These are phyloP conservation scores for Diceros bicornis DNA, from an alignment of 2,797 vertebrate genomes.

Conservation along the genomic window DNA sequence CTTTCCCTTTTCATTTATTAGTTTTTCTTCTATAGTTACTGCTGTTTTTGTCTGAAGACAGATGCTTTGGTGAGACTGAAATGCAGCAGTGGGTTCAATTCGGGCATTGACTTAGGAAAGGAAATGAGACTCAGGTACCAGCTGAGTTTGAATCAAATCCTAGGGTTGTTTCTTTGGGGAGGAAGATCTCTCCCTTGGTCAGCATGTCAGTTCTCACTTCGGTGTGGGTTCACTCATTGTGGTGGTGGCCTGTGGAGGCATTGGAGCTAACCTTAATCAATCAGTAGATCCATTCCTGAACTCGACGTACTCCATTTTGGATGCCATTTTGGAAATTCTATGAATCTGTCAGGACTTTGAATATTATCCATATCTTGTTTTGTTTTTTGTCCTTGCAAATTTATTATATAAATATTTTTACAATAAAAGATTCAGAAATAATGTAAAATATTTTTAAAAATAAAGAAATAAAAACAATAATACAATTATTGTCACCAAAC, in stretches of 20 bases:
- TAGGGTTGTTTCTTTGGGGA: background rate
- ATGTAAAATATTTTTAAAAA: background rate
- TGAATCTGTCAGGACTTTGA: background rate
- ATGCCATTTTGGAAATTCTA: background rate
- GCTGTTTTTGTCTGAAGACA: conserved; percentile 9
- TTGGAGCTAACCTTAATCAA: background rate
- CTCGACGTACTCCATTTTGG: background rate
- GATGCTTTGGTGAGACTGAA: conserved; percentile 50
- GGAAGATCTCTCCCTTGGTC: background rate
- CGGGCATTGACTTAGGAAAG: background rate
- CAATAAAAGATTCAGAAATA: background rate
- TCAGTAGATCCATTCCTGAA: background rate
- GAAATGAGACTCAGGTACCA: background rate
- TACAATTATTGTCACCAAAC: background rate
- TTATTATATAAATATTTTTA: background rate
- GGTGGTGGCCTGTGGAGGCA: background rate
- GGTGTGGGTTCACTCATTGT: background rate
- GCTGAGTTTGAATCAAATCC: background rate
- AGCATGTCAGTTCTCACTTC: background rate
- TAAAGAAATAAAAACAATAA: background rate
- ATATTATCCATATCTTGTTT: background rate
- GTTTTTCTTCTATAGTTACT: background rate
- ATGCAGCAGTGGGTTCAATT: background rate
- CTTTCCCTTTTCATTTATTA: conserved; percentile 35
- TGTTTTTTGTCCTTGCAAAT: background rate